phyloP scores from a whole-genome alignment of 2,113 vertebrate species.

The Mellivora capensis region DNA sequence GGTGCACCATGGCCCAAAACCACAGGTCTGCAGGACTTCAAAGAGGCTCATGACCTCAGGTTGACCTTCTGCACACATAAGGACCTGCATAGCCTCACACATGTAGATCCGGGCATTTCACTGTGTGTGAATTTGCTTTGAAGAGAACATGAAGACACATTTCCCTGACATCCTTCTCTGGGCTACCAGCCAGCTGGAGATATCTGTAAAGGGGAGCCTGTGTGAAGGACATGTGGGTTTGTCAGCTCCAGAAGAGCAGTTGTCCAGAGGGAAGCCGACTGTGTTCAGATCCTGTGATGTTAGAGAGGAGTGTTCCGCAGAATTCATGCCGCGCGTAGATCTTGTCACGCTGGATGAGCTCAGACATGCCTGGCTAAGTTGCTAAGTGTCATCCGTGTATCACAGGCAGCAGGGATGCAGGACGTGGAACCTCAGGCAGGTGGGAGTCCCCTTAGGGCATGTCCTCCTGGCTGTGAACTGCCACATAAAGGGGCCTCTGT shows the following conservation, averaged over 20 bases:
- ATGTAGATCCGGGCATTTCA: too few species aligned
- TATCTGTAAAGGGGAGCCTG: too few species aligned
- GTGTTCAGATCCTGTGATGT: not conserved
- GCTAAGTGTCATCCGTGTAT: not conserved
- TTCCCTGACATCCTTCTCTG: not conserved
- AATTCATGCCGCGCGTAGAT: rapidly evolving
- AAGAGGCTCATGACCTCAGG: too few species aligned
- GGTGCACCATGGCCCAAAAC: not conserved
- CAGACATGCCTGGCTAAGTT: rapidly evolving
- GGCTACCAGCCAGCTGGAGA: not conserved
- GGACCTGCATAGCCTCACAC: too few species aligned
- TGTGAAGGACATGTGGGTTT: rapidly evolving
- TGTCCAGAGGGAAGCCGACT: not conserved
- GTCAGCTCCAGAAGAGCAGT: not conserved
- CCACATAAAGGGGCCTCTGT: not conserved
- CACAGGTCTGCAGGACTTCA: rapidly evolving
- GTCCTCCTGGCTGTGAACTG: not conserved
- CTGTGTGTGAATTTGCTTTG: not conserved
- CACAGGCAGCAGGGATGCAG: not conserved
- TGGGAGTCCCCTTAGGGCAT: not conserved
- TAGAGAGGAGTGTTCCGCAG: rapidly evolving
- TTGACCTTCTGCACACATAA: too few species aligned
- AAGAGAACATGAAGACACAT: not conserved
- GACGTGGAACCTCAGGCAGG: not conserved
- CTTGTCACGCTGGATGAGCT: not conserved